A percentile compares a stretch with the other conserved stretches of the same genome.
These are phyloP conservation scores for Cephalopholis sonnerati DNA, from an alignment of 2,113 vertebrate species.

Conservation along the genomic window DNA sequence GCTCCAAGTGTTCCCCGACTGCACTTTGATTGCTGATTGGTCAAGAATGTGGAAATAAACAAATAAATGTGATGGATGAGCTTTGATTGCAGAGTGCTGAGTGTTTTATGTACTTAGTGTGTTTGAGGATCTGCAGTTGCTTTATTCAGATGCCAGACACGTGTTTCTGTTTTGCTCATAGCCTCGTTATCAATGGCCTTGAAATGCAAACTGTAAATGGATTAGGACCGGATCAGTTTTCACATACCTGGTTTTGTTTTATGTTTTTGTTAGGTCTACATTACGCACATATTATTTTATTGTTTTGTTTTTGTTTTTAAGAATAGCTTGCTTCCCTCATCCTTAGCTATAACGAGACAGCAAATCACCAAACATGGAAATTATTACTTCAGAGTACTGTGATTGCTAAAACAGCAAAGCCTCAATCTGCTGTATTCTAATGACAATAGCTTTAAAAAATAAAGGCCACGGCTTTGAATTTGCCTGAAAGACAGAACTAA, in stretches of 20 bases:
- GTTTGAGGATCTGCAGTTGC: not conserved
- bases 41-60: constrained; percentile 30
- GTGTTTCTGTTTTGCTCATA: constrained; percentile 12
- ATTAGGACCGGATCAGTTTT: not conserved
- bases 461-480: not conserved
- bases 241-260: not conserved
- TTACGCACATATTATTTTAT: not conserved
- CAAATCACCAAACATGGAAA: not conserved
- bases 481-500: too few relatives aligned
- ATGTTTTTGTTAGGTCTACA: not conserved
- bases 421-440: not conserved
- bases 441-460: not conserved
- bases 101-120: not conserved
- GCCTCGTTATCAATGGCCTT: not conserved
- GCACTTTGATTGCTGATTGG: constrained; percentile 29
- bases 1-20: constrained; percentile 13
- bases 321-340: not conserved
- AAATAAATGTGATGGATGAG: constrained; percentile 25
- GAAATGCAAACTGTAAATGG: constrained; percentile 13
- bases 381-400: not conserved
- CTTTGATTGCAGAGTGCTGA: constrained; percentile 23
- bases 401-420: not conserved
- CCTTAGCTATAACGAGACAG: not conserved
- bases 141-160: constrained; percentile 4
- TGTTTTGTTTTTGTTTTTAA: not conserved